These are phyloP conservation scores for Drosophila hawaiiensis DNA, from an alignment of 2,888 invertebrate species.

Conservation along the genomic window DNA sequence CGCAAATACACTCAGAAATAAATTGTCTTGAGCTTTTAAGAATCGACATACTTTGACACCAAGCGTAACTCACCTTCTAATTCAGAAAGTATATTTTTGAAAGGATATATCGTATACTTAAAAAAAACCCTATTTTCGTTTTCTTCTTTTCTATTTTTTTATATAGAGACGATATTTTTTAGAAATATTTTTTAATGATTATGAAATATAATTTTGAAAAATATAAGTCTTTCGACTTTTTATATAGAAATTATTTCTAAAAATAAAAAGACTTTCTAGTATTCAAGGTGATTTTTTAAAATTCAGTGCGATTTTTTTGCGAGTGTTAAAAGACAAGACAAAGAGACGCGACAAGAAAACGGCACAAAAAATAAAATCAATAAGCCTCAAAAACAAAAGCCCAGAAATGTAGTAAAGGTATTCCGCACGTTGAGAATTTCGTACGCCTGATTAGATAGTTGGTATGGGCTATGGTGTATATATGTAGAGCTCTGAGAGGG, in stretches of 20 bases:
- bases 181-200: no score
- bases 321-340: constrained; percentile 13
- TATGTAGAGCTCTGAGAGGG: not conserved
- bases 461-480: not conserved
- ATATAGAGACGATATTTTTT: no score
- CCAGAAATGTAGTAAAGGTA: constrained; percentile 33
- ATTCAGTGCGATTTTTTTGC: not conserved
- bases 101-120: not conserved
- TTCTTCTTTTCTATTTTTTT: no score
- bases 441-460: constrained; percentile 75
- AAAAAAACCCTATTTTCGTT: not conserved
- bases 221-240: no score
- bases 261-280: not conserved
- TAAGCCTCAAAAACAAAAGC: constrained; percentile 62
- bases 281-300: not conserved
- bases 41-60: not conserved
- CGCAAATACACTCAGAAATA: not conserved
- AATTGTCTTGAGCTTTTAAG: not conserved
- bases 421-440: constrained; percentile 62
- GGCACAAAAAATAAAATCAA: constrained; percentile 62
- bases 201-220: no score
- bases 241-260: not conserved
- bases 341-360: constrained; percentile 16
- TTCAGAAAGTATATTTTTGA: not conserved
- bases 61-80: not conserved